Evolutionary conservation across 1,140 invertebrate species (phyloP).

Genomic region (Teleopsis dalmanni): DNA sequence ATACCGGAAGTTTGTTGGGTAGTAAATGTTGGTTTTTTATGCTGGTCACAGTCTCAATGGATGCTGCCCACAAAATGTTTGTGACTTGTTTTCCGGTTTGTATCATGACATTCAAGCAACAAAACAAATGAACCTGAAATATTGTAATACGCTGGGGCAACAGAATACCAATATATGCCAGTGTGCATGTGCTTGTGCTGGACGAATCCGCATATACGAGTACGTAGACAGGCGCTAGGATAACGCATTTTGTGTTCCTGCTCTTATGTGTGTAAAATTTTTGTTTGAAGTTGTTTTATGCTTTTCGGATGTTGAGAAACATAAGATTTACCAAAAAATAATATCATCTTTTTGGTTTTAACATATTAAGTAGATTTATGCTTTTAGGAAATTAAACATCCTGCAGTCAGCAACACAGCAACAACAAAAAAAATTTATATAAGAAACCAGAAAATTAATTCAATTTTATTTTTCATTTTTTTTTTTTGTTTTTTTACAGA

Average conservation of each 20-base stretch:
- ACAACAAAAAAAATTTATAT: neutral
- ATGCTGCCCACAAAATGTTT: conserved; percentile 10
- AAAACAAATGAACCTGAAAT: conserved; percentile 9
- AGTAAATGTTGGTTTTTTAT: neutral
- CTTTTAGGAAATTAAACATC: conserved; percentile 44
- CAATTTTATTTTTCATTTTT: neutral
- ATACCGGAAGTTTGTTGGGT: neutral
- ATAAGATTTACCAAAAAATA: neutral
- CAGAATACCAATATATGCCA: neutral
- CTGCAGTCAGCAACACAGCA: conserved; percentile 13
- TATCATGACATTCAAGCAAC: conserved; percentile 4
- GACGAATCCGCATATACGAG: neutral
- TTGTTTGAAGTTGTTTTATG: conserved; percentile 31
- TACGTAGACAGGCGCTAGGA: neutral
- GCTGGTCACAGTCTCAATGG: neutral
- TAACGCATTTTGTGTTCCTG: neutral
- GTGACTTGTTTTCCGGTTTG: conserved; percentile 12
- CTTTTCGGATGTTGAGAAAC: conserved; percentile 35
- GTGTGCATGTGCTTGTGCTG: neutral
- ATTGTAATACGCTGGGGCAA: neutral
- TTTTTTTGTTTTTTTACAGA: too few species aligned
- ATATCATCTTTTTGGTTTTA: neutral
- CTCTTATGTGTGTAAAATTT: neutral
- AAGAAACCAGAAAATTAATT: neutral
- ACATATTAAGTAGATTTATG: conserved; percentile 33